Percentiles rank a stretch among this genome's conserved stretches.
Conservation (phyloP, 2,888 invertebrate genomes). For the Aplocera efformata region DNA sequence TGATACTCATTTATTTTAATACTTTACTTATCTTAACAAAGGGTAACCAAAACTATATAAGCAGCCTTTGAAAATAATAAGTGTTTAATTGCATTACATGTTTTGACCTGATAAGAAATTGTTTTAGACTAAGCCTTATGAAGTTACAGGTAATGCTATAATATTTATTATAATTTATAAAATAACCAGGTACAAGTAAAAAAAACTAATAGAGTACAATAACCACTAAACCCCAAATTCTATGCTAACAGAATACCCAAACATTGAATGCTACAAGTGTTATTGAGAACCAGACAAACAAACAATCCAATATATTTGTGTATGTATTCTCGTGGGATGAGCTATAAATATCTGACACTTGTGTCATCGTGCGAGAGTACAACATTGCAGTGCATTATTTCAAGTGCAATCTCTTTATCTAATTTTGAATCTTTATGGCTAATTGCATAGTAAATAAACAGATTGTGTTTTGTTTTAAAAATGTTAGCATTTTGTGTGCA, state of each 20-base stretch:
- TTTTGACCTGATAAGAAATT: too few species aligned
- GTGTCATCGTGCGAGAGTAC: conserved; percentile 17
- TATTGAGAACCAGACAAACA: conserved; percentile 29
- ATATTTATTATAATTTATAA: too few species aligned
- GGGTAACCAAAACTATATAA: too few species aligned
- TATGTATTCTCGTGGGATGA: conserved; percentile 54
- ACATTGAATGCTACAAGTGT: conserved; percentile 12
- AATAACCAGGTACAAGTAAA: too few species aligned
- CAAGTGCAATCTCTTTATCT: conserved; percentile 9
- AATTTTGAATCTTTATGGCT: not conserved
- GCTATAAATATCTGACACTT: conserved; percentile 67
- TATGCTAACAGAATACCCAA: conserved; percentile 5
- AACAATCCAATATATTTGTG: conserved; percentile 35
- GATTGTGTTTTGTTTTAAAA: conserved; percentile 9
- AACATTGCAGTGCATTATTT: conserved; percentile 5
- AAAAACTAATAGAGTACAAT: too few species aligned
- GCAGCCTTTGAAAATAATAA: too few species aligned
- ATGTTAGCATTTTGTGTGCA: conserved; percentile 1
- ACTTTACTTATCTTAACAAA: too few species aligned
- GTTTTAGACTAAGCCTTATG: too few species aligned
- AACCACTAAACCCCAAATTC: not conserved
- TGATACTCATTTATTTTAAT: too few species aligned
- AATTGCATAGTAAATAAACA: not conserved
- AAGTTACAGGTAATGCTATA: too few species aligned
- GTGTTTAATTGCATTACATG: too few species aligned